Evolutionary conservation across 1,140 invertebrate species (phyloP).

Genomic region (Drosophila aff.): DNA sequence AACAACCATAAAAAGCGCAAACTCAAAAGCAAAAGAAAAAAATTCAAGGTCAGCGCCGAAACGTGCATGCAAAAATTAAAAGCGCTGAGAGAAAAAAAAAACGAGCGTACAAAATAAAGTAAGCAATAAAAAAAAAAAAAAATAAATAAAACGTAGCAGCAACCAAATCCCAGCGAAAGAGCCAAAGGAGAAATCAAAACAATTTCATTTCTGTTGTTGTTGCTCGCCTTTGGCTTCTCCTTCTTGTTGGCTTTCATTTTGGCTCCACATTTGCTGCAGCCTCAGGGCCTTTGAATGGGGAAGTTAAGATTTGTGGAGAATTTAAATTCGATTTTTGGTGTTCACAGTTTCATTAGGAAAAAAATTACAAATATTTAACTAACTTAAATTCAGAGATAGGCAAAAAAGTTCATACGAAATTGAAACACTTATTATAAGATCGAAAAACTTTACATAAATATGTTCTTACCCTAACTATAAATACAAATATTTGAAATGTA

Average conservation of each 20-base stretch:
- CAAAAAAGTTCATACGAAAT: too few relatives aligned
- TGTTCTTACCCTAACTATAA: neutral
- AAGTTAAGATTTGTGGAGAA: conserved; percentile 3
- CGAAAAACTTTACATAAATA: neutral
- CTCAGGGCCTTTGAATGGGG: neutral
- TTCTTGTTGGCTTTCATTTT: conserved; percentile 29
- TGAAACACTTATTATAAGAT: neutral
- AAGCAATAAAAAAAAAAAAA: conserved; percentile 59
- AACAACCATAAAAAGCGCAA: conserved; percentile 45
- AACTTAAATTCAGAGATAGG: neutral
- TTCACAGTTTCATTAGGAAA: neutral
- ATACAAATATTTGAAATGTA: neutral
- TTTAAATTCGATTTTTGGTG: neutral
- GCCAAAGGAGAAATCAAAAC: conserved; percentile 66
- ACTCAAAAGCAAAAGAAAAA: conserved; percentile 76
- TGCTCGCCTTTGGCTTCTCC: conserved; percentile 16
- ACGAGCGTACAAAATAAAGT: conserved; percentile 58
- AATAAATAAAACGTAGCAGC: conserved; percentile 12
- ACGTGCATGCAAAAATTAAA: conserved; percentile 82
- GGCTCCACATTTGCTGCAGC: conserved; percentile 10
- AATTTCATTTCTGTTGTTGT: conserved; percentile 27
- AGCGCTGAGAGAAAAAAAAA: conserved; percentile 56
- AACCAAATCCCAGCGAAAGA: conserved; percentile 53
- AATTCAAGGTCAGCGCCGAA: conserved; percentile 81
- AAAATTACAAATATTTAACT: conserved; percentile 1